Percentiles rank a stretch among this genome's conserved stretches.
These are phyloP conservation scores for Acanthosepion lycidas DNA, from an alignment of 2,888 invertebrate species.

Conservation along the genomic window DNA sequence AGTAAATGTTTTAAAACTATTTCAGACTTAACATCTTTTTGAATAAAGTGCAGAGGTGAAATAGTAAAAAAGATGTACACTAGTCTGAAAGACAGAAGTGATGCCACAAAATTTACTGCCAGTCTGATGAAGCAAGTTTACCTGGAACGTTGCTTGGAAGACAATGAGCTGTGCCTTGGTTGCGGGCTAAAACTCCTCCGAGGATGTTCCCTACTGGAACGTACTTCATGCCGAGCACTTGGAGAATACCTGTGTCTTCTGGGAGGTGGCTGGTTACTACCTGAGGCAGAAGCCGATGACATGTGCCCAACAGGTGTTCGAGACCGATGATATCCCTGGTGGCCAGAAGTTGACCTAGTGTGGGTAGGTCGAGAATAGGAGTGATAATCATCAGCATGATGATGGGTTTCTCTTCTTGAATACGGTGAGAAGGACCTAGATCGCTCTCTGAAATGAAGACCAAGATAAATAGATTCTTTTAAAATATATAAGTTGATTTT, in stretches of 20 bases:
- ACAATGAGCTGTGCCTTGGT: neutral
- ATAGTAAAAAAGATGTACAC: neutral
- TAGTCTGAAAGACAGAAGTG: neutral
- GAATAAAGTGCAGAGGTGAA: neutral
- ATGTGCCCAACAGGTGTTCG: neutral
- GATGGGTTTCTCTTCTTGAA: neutral
- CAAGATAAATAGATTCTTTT: neutral
- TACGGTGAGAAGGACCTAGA: neutral
- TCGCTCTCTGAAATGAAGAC: neutral
- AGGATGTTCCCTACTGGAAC: neutral
- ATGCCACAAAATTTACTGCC: neutral
- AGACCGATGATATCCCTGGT: neutral
- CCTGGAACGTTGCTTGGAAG: conserved; percentile 23
- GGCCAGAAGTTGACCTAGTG: neutral
- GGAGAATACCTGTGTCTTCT: neutral
- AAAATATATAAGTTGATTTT: neutral
- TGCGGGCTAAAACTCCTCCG: neutral
- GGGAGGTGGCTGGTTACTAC: neutral
- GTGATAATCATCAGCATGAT: neutral
- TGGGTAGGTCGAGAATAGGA: neutral
- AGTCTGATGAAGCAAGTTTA: conserved; percentile 17
- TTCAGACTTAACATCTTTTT: neutral
- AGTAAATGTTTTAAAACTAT: too few relatives aligned
- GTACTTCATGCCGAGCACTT: neutral
- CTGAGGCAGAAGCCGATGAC: neutral